Evolutionary conservation across 2,888 invertebrate genomes (phyloP), one percentile per base, ranked within the genome.

Genomic region (Eupeodes luniger): DNA sequence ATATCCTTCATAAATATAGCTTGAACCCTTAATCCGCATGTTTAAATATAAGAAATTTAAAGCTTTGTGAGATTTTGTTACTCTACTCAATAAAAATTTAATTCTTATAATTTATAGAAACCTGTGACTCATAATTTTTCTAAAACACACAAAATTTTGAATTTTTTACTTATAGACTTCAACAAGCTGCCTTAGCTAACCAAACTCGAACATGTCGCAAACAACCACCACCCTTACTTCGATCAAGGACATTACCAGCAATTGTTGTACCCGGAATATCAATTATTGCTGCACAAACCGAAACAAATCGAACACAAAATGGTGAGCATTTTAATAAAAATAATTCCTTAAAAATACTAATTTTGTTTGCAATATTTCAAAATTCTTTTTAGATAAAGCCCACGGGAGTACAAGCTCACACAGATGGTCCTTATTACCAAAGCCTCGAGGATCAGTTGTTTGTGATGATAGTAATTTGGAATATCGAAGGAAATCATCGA

Each of bases 231-330:
- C 97, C 98, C 0, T 94, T 98, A 89, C 94, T 98, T 90, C 95
- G 98, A 90, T 98, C 98, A 59, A 95, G 97, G 91, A 98, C 98
- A 7, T 94, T 98, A 83, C 98, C 98, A 59, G 97, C 98, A 89
- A 98, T 98, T 92, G 96, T 98, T 64, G 96, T 97, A 59, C 98
- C 98, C 1, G 97, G 97, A 74, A 95, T 98, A 91, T 96, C 95
- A 91, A 96, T 97, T 91, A 95, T 97, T 47, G 97, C 97, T 90
- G 96, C 97, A 79, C 97, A 97, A 94, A 95, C 97, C 90, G 97
- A 97, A 91, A 91, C 92, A 72, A 96, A 96, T 78, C 95, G 95
- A 89, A 94, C 95, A 91, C 94, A 92, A 89, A 92, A 94, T 93
- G 95, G 95, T 95, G 91, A 90, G 92, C 12, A 59, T 51, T 91